Base-by-base conservation (phyloP, 2,888 invertebrate species). In the Eristalis pertinax region DNA sequence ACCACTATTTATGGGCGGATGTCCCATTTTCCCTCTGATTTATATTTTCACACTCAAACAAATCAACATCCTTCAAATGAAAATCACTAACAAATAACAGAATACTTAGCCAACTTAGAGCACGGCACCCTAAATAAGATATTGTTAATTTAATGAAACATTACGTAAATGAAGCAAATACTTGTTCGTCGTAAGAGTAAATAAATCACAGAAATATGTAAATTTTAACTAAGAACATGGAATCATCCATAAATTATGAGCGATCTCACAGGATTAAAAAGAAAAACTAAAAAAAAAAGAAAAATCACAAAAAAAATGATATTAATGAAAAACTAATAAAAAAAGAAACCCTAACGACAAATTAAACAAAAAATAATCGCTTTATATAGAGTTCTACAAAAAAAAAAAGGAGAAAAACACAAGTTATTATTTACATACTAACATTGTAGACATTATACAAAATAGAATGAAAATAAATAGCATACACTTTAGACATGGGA, bases 341-440 rank as follows among this genome's bases (percentile, higher is more conserved):
- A 75, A 50, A 63, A 77, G 22, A 89, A 87, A 88, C 76, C 73
- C 70, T 84, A 84, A 88, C 73, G 76, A 81, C 75, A 89, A 88
- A 89, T 85, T 89, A 85, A 88, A 83, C 88, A 87, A 89, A 89
- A 89, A 89, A 89, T 89, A 89, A 90, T 77, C 79, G 86, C 90
- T 91, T 90, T 89, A 90, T 82, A 89, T 89, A 89, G 74, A 90
- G 64, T 73, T 84, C 68, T 85, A 77, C 77, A 32, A 32, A 32
- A 85, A 77, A 65, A 15, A 67, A 4, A 26, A n/a, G n/a, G n/a
- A n/a, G n/a, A 26, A 26, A 26, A 1, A 26, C 4, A 26, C 26
- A 26, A 76, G 50, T 74, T 85, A 77, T 81, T 69, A 86, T 80
- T 78, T 86, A 75, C 65, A 72, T 65, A 78, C 60, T 69, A 70